These are phyloP conservation scores for Tenthredo scrophulariae DNA, from an alignment of 2,888 invertebrate genomes.

Conservation along the genomic window DNA sequence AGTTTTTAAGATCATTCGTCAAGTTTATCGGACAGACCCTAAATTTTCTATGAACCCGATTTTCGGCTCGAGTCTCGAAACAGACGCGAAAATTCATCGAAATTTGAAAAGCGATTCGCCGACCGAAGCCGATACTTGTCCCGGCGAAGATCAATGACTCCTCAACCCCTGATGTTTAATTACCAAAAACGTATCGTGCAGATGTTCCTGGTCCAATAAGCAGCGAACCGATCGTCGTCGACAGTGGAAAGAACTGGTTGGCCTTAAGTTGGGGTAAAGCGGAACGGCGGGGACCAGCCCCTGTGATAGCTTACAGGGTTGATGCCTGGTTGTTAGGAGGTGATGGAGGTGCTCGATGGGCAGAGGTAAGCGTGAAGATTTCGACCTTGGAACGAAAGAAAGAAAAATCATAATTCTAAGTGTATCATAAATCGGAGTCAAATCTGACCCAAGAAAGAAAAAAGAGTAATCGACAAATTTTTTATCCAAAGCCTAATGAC, in stretches of 20 bases:
- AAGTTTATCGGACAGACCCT: neutral
- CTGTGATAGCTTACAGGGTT: conserved; percentile 90
- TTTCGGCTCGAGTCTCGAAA: no score
- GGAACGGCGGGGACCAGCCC: conserved; percentile 84
- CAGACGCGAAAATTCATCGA: no score
- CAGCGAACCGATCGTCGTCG: conserved; percentile 87
- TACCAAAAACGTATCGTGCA: conserved; percentile 74
- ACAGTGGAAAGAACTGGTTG: conserved; percentile 92
- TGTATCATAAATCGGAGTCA: no score
- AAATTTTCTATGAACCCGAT: neutral
- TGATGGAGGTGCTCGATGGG: conserved; percentile 92
- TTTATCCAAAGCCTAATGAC: neutral
- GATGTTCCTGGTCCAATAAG: conserved; percentile 91
- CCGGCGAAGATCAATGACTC: neutral
- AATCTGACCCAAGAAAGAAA: neutral
- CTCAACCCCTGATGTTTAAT: neutral
- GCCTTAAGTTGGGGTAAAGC: conserved; percentile 92
- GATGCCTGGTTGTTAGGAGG: conserved; percentile 90
- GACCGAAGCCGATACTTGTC: no score
- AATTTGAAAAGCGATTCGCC: no score
- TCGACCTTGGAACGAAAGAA: neutral
- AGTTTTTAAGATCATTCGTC: neutral
- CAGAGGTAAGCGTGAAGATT: conserved; percentile 78
- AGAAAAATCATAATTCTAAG: neutral
- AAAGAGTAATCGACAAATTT: neutral